These are phyloP conservation scores for Hepsetus odoe DNA, from an alignment of 2,113 vertebrate species.

Conservation along the genomic window DNA sequence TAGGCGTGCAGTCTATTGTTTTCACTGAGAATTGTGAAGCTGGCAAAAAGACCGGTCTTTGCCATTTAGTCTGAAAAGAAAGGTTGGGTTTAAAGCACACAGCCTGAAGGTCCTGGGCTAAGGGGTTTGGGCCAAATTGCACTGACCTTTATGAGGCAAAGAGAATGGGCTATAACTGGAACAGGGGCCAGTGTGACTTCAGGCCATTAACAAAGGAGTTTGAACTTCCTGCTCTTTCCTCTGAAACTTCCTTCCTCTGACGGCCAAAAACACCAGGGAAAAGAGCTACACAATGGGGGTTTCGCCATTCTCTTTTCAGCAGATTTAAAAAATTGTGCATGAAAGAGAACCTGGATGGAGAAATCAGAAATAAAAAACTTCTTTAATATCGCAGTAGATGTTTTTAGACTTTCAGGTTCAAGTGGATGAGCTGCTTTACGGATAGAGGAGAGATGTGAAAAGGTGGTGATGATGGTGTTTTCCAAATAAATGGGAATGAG, in stretches of 20 bases:
- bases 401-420: no score
- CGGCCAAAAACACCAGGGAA: background rate
- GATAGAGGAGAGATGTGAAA: no score
- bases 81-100: slow-evolving; percentile 21
- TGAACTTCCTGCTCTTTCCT: slow-evolving; percentile 34
- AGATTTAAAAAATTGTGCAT: no score
- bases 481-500: no score
- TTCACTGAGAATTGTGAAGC: background rate
- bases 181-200: slow-evolving; percentile 13
- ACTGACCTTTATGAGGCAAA: slow-evolving; percentile 40
- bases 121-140: background rate
- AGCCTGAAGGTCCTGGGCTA: background rate
- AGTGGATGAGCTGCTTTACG: no score
- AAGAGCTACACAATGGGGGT: no score
- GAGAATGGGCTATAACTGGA: slow-evolving; percentile 5
- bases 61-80: slow-evolving; percentile 15
- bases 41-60: slow-evolving; percentile 17
- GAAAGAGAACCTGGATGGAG: no score
- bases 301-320: no score
- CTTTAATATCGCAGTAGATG: no score
- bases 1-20: no score
- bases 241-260: slow-evolving; percentile 3
- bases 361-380: no score
- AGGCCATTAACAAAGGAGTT: background rate
- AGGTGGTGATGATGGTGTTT: no score